Base-by-base conservation (phyloP, 2,797 vertebrate species). In the Acanthurus tractus region DNA sequence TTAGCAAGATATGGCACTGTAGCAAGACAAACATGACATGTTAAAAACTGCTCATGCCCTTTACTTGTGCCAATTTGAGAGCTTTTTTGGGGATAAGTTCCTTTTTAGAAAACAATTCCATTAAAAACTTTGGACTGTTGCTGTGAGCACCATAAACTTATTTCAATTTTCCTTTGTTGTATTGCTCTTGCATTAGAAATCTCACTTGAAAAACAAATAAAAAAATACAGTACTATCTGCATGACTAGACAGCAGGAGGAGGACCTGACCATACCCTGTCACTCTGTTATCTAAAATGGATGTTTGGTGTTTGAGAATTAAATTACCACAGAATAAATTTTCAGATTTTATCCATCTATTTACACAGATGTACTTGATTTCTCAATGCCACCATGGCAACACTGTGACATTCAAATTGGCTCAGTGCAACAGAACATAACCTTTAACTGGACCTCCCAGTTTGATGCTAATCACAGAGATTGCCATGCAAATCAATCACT, bases 401-500 rank as follows among this genome's bases (percentile, higher is more conserved):
- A 56, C 25, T 8, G 22, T 58, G 13, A 63, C 45, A 46, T 67
- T 84, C 3, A 74, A 64, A 81, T 57, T 80, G 69, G 56, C 67
- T 81, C 3, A 56, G 14, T 48, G 20, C 36, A 84, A 55, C 48
- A 78, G 15, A 87, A 78, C 36, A 54, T 61, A 72, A 58, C 70
- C n/a, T 40, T 29, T 40, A 70, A 75, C 44, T 50, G 57, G 18
- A 82, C 54, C 18, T 83, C 59, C 61, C 1, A 3, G 54, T 80
- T 86, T 79, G 61, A 77, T 67, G 83, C 63, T 77, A 25, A 76
- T 38, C 49, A 61, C 58, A 72, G 77, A 76, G 66, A 83, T 85
- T 78, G 73, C 56, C 54, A 53, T 88, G 76, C 70, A 86, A 84
- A 76, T 70, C 49, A 73, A 61, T 54, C 45, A 70, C 89, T 92